Evolutionary conservation across 2,888 invertebrate genomes (phyloP).

Genomic region (Salpingus planirostris): DNA sequence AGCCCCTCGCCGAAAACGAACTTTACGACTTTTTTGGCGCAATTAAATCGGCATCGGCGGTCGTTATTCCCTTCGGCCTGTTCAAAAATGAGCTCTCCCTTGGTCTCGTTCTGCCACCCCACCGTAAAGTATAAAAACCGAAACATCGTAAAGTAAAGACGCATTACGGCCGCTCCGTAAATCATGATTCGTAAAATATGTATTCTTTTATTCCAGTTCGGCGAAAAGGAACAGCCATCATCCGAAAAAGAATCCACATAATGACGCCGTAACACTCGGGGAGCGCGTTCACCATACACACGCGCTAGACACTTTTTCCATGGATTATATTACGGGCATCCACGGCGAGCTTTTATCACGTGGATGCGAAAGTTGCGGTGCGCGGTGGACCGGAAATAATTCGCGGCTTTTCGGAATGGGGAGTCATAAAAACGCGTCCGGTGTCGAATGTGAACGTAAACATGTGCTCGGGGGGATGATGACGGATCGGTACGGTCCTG

Average conservation of each 20-base stretch:
- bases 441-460: constrained; percentile 25
- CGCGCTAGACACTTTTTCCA: too few relatives aligned
- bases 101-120: too few relatives aligned
- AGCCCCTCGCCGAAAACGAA: too few relatives aligned
- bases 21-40: too few relatives aligned
- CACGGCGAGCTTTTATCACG: not conserved
- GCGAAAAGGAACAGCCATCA: constrained; percentile 9
- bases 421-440: constrained; percentile 28
- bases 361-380: not conserved
- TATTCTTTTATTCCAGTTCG: constrained; percentile 15
- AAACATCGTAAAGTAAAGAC: constrained; percentile 12
- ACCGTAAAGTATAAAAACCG: too few relatives aligned
- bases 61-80: too few relatives aligned
- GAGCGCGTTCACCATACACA: too few relatives aligned
- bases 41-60: too few relatives aligned
- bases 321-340: too few relatives aligned
- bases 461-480: constrained; percentile 17
- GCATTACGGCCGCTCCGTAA: constrained; percentile 14
- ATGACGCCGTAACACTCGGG: too few relatives aligned
- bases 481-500: constrained; percentile 7
- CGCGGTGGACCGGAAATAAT: constrained; percentile 25
- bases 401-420: constrained; percentile 26
- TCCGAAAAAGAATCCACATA: too few relatives aligned
- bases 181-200: constrained; percentile 16
- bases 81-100: too few relatives aligned